These are phyloP conservation scores for Cabera pusaria DNA, from an alignment of 2,888 invertebrate genomes.

Conservation along the genomic window DNA sequence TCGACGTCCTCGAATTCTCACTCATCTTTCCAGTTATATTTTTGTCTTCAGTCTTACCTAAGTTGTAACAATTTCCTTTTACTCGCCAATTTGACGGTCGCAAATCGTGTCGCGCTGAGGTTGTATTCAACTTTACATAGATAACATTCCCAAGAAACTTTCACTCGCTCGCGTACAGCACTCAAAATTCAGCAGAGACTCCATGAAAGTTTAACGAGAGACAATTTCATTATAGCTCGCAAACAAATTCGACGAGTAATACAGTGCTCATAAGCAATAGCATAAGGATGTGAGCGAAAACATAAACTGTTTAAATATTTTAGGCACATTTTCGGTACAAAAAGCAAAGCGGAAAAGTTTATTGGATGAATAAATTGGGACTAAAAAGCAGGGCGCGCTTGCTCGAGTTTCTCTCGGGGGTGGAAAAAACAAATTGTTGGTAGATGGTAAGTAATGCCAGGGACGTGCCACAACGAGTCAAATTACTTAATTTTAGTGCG, in stretches of 20 bases:
- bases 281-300: constrained; percentile 55
- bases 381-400: constrained; percentile 70
- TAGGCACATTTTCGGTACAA: constrained; percentile 63
- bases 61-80: constrained; percentile 24
- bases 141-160: constrained; percentile 13
- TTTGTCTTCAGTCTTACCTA: constrained; percentile 26
- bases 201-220: constrained; percentile 30
- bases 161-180: constrained; percentile 37
- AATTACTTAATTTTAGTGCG: constrained; percentile 68
- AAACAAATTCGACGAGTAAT: constrained; percentile 29
- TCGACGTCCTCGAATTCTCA: constrained; percentile 59
- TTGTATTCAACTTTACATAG: constrained; percentile 4
- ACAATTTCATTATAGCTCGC: constrained; percentile 31
- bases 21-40: constrained; percentile 42
- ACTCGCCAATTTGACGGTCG: constrained; percentile 1
- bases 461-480: constrained; percentile 65
- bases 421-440: constrained; percentile 75
- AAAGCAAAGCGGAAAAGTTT: constrained; percentile 70
- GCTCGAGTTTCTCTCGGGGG: constrained; percentile 66
- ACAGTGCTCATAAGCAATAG: constrained; percentile 49
- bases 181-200: constrained; percentile 32
- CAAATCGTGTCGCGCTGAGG: constrained; percentile 2
- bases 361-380: constrained; percentile 76
- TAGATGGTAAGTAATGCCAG: constrained; percentile 73
- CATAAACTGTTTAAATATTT: constrained; percentile 76